phyloP scores from a whole-genome alignment of 2,888 invertebrate species.

The Brachyopa scutellaris region DNA sequence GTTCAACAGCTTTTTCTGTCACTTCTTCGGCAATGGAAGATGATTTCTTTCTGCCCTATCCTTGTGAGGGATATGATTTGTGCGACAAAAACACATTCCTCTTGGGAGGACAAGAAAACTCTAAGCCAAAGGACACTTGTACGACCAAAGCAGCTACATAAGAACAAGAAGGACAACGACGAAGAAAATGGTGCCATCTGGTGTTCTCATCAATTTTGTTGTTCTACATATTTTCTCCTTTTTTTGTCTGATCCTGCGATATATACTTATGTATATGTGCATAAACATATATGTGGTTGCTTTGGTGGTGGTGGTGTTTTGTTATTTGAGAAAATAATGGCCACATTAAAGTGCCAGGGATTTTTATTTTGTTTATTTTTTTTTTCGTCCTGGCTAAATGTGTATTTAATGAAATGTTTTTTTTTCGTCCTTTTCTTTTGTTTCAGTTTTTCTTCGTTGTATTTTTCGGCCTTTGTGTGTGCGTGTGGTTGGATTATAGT shows the following conservation, averaged over 20 bases:
- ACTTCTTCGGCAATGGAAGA: slow-evolving; percentile 43
- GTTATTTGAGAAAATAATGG: slow-evolving; percentile 56
- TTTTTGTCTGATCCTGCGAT: slow-evolving; percentile 2
- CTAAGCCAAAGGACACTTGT: slow-evolving; percentile 40
- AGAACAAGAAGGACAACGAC: slow-evolving; percentile 7
- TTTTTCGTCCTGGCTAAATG: slow-evolving; percentile 15
- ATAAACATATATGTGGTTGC: not conserved
- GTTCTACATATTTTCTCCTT: slow-evolving; percentile 51
- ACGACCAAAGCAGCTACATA: not conserved
- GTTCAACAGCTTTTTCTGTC: slow-evolving; percentile 68
- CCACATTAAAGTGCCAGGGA: slow-evolving; percentile 25
- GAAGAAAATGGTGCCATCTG: slow-evolving; percentile 56
- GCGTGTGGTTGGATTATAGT: not conserved
- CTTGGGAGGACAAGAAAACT: slow-evolving; percentile 12
- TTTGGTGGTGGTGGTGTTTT: slow-evolving; percentile 21
- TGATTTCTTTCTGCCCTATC: not conserved
- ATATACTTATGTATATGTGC: slow-evolving; percentile 16
- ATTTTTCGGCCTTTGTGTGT: not conserved
- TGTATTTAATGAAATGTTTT: slow-evolving; percentile 47
- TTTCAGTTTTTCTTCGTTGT: not conserved
- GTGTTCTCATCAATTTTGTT: slow-evolving; percentile 57
- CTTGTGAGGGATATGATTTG: slow-evolving; percentile 18
- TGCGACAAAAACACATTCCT: slow-evolving; percentile 16
- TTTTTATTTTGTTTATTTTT: slow-evolving; percentile 38
- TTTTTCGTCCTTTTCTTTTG: not conserved